Conservation (phyloP, 2,113 vertebrate genomes). For the Prionailurus viverrinus region DNA sequence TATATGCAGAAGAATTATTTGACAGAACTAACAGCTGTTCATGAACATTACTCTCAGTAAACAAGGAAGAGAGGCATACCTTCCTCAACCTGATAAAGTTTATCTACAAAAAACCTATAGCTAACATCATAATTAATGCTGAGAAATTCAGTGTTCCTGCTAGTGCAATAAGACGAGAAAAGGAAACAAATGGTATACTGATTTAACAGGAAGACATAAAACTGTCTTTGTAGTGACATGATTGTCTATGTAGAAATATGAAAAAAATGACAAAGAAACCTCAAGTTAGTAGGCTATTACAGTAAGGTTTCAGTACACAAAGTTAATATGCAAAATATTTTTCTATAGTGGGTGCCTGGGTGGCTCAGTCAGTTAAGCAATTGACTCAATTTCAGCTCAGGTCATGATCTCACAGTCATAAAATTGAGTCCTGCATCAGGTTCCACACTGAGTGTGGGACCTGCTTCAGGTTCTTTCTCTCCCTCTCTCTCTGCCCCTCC, state of each 20-base stretch:
- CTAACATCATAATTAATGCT: not conserved
- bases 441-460: too few relatives aligned
- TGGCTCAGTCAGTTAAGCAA: too few relatives aligned
- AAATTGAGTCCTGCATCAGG: too few relatives aligned
- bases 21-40: not conserved
- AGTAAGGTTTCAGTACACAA: not conserved
- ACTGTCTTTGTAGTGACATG: not conserved
- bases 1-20: not conserved
- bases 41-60: not conserved
- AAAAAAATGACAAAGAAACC: not conserved
- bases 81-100: not conserved
- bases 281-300: not conserved
- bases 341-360: too few relatives aligned
- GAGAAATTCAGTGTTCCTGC: not conserved
- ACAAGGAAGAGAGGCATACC: not conserved
- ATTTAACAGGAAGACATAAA: not conserved
- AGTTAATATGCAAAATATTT: not conserved
- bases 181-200: not conserved
- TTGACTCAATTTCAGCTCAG: too few relatives aligned
- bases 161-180: not conserved
- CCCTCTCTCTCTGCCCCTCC: too few relatives aligned
- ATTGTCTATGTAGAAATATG: not conserved
- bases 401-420: too few relatives aligned
- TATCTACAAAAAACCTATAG: not conserved
- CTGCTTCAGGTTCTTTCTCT: too few relatives aligned